Evolutionary conservation across 2,888 invertebrate species (phyloP).

Genomic region (Siphonodentalium dalli): DNA sequence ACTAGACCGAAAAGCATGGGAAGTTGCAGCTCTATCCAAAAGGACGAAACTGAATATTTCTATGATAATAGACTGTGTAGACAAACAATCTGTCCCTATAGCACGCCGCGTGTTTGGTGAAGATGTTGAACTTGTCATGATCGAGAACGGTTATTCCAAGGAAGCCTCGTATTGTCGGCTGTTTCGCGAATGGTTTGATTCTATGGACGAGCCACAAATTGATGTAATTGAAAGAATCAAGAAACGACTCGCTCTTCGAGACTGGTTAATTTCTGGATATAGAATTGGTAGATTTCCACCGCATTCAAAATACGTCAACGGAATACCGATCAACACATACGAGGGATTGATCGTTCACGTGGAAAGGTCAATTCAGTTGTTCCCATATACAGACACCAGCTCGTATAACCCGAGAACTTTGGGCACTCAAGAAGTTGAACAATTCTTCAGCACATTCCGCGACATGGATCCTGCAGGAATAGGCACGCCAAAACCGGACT

Average conservation of each 20-base stretch:
- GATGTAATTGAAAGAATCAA: constrained; percentile 2
- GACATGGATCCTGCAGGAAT: constrained; percentile 8
- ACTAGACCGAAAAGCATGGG: constrained; percentile 19
- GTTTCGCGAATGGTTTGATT: constrained; percentile 19
- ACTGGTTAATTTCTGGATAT: constrained; percentile 8
- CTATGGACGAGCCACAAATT: constrained; percentile 18
- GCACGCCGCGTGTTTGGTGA: constrained; percentile 16
- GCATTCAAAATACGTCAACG: constrained; percentile 7
- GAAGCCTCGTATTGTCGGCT: constrained; percentile 15
- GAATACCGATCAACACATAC: constrained; percentile 12
- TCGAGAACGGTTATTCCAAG: neutral
- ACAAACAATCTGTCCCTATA: constrained; percentile 22
- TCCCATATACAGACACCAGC: neutral
- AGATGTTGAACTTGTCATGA: constrained; percentile 13
- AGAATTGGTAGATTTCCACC: constrained; percentile 12
- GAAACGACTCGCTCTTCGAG: constrained; percentile 3
- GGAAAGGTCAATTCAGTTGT: constrained; percentile 9
- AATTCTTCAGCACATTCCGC: constrained; percentile 8
- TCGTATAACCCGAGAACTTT: constrained; percentile 7
- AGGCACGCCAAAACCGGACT: neutral
- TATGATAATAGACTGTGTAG: constrained; percentile 20
- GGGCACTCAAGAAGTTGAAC: constrained; percentile 6
- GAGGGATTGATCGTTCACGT: constrained; percentile 11
- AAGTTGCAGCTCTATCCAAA: constrained; percentile 11
- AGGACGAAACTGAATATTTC: constrained; percentile 14